phyloP scores from a whole-genome alignment of 2,888 invertebrate genomes.

The Rotaria magnacalcarata region DNA sequence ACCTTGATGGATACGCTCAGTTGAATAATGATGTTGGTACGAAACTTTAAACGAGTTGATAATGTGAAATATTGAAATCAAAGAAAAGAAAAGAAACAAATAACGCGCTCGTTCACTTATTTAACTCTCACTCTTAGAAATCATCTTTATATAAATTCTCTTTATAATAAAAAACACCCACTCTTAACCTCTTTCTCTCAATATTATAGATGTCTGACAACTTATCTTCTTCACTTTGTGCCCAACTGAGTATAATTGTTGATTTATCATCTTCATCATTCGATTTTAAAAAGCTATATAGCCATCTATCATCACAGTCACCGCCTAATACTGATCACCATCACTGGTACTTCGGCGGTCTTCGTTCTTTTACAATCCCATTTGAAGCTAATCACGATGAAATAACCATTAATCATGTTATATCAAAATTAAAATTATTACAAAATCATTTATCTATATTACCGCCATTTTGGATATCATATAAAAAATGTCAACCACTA shows the following conservation, averaged over 20 bases:
- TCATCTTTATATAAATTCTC: not conserved
- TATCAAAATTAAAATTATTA: constrained; percentile 11
- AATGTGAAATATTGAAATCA: not conserved
- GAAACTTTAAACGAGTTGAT: too few relatives aligned
- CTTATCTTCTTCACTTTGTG: not conserved
- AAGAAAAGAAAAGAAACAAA: not conserved
- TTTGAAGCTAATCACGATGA: not conserved
- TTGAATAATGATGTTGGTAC: too few relatives aligned
- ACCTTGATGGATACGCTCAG: too few relatives aligned
- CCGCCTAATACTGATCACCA: not conserved
- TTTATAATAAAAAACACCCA: not conserved
- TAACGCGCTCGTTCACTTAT: not conserved
- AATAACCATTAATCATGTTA: not conserved
- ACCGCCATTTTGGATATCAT: constrained; percentile 18
- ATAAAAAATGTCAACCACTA: not conserved
- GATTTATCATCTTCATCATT: constrained; percentile 7
- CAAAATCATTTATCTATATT: constrained; percentile 25
- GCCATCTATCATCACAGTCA: constrained; percentile 6
- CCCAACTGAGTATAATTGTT: constrained; percentile 22
- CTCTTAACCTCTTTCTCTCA: not conserved
- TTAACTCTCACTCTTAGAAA: too few relatives aligned
- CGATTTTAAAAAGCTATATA: constrained; percentile 11
- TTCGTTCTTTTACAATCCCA: constrained; percentile 8
- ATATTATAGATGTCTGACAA: not conserved
- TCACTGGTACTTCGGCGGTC: not conserved